phyloP scores from a whole-genome alignment of 2,888 invertebrate species.

The Norana najaformis region DNA sequence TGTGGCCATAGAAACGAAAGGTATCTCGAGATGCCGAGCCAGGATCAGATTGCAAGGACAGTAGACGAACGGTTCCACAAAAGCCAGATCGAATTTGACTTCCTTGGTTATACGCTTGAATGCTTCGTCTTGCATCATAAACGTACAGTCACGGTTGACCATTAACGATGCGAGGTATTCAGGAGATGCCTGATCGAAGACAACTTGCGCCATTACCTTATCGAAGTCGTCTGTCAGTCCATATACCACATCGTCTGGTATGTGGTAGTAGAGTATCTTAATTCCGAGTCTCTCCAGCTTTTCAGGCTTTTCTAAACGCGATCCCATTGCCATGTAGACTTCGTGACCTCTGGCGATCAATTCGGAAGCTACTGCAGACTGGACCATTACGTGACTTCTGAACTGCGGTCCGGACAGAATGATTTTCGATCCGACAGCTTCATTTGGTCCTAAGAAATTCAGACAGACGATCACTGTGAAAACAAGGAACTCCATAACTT shows the following conservation, averaged over 20 bases:
- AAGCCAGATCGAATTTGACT: constrained; percentile 21
- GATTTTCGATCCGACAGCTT: constrained; percentile 22
- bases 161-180: background rate
- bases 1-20: constrained; percentile 21
- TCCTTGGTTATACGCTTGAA: constrained; percentile 6
- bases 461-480: too few species aligned
- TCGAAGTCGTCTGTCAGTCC: background rate
- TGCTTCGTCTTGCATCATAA: constrained; percentile 27
- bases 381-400: constrained; percentile 27
- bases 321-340: constrained; percentile 28
- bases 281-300: background rate
- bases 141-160: background rate
- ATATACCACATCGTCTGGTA: background rate
- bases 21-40: constrained; percentile 23
- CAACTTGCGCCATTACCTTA: background rate
- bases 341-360: constrained; percentile 32
- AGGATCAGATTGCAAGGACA: constrained; percentile 9
- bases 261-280: background rate
- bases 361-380: constrained; percentile 23
- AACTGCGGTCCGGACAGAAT: constrained; percentile 20
- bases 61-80: constrained; percentile 24
- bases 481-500: too few species aligned
- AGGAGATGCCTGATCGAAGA: background rate
- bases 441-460: too few species aligned
- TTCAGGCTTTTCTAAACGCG: background rate